These are phyloP conservation scores for Nymphalis polychloros DNA, from an alignment of 2,888 invertebrate species.

Conservation along the genomic window DNA sequence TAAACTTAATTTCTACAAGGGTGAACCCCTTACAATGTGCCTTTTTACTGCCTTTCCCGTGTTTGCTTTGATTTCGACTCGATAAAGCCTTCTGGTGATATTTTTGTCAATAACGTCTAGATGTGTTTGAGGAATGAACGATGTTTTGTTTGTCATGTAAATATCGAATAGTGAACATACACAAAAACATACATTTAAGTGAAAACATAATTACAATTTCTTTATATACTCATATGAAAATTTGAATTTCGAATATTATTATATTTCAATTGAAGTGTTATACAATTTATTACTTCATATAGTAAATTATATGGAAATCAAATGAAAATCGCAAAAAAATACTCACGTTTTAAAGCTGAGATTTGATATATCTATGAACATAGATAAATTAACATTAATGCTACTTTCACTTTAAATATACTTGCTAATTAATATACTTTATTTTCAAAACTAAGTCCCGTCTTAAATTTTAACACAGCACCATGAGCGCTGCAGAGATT, in stretches of 20 bases:
- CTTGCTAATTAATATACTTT: neutral
- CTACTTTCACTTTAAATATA: neutral
- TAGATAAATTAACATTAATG: too few species aligned
- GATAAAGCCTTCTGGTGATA: slow-evolving; percentile 45
- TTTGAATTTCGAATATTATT: too few species aligned
- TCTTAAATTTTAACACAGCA: slow-evolving; percentile 25
- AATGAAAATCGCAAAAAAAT: too few species aligned
- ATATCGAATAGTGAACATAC: neutral
- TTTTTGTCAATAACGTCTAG: slow-evolving; percentile 30
- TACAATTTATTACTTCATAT: too few species aligned
- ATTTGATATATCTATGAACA: too few species aligned
- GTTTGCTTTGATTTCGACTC: slow-evolving; percentile 66
- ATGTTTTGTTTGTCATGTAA: slow-evolving; percentile 16
- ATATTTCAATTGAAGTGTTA: too few species aligned
- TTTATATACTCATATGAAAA: too few species aligned
- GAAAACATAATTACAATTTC: too few species aligned
- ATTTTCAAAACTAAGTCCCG: neutral
- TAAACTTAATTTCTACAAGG: slow-evolving; percentile 77
- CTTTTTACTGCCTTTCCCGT: slow-evolving; percentile 66
- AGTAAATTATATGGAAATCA: too few species aligned
- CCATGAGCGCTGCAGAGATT: slow-evolving; percentile 46
- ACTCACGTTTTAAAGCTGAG: too few species aligned
- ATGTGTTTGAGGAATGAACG: slow-evolving; percentile 6
- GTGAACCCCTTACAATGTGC: slow-evolving; percentile 60
- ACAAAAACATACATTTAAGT: too few species aligned